A percentile compares a stretch with the other conserved stretches of the same genome.
These are phyloP conservation scores for Pollenia amentaria DNA, from an alignment of 2,888 invertebrate genomes.

Conservation along the genomic window DNA sequence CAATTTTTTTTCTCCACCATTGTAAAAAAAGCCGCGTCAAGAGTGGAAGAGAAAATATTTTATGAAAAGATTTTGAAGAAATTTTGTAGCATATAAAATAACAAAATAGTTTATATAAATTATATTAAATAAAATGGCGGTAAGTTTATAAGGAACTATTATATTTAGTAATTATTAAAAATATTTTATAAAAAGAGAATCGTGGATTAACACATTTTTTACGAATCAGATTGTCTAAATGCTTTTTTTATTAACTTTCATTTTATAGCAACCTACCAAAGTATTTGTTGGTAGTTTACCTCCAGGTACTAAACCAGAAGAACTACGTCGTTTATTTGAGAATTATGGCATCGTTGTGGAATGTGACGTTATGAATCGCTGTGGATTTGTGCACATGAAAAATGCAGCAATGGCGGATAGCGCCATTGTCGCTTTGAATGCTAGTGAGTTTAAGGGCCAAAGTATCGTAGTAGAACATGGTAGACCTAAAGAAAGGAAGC, in stretches of 20 bases:
- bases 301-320: constrained; percentile 92
- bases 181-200: neutral
- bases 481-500: constrained; percentile 88
- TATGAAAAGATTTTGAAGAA: constrained; percentile 49
- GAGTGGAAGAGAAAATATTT: constrained; percentile 38
- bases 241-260: constrained; percentile 13
- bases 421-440: constrained; percentile 92
- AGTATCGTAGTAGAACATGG: constrained; percentile 94
- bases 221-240: constrained; percentile 1
- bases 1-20: constrained; percentile 7
- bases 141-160: constrained; percentile 45
- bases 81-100: constrained; percentile 30
- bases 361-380: constrained; percentile 97
- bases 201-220: constrained; percentile 50
- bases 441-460: constrained; percentile 92
- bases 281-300: constrained; percentile 97
- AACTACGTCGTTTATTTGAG: constrained; percentile 92
- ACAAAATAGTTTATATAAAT: neutral
- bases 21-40: constrained; percentile 68
- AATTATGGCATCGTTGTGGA: constrained; percentile 95
- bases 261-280: constrained; percentile 85
- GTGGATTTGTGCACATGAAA: constrained; percentile 97
- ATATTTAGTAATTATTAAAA: neutral
- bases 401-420: constrained; percentile 92
- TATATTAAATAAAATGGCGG: constrained; percentile 62